Base-by-base conservation (phyloP, 2,888 invertebrate genomes). In the Charanyca ferruginea region DNA sequence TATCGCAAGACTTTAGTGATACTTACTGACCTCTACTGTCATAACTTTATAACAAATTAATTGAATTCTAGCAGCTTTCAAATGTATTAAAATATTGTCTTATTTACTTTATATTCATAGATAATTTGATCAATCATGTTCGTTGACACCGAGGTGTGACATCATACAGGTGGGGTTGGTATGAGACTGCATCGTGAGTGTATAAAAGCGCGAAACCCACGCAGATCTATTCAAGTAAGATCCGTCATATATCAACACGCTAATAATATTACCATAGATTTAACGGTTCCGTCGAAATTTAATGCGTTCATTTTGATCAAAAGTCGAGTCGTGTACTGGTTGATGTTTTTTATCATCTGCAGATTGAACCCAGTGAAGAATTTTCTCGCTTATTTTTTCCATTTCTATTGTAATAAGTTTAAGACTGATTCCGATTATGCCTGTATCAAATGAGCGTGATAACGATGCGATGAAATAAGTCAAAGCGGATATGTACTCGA, bases 141-240 rank as follows among this genome's bases (percentile, higher is more conserved):
- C 61, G 47, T 76, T 73, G 77, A 72, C 66, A 68, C 58, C 25
- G 7, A 41, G 25, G 42, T 35, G 71, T 87, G 85, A 89, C 81
- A 84, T 86, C 85, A 87, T 70, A 63, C 48, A 83, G 86, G 83
- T 84, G 83, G 73, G 83, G 84, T 84, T 77, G 78, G 83, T 83
- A 87, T 86, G 80, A 71, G 59, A 51, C 55, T 67, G 73, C 68
- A 70, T 63, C 47, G 62, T 73, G 68, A 77, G 48, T n/a, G n/a
- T 51, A 82, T 70, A 79, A 83, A 74, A 80, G 78, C 59, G 77
- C 54, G 67, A 66, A 71, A 84, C 85, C 81, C 87, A 89, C 88
- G 83, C 85, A 76, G 74, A 61, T 66, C 41, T 72, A 76, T 80
- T 77, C 66, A 78, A 77, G 67, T 63, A 48, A 62, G 58, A 74